Evolutionary conservation across 2,888 invertebrate genomes (phyloP), one percentile per base, ranked within the genome.

Genomic region (Drosophila atroscutellata): DNA sequence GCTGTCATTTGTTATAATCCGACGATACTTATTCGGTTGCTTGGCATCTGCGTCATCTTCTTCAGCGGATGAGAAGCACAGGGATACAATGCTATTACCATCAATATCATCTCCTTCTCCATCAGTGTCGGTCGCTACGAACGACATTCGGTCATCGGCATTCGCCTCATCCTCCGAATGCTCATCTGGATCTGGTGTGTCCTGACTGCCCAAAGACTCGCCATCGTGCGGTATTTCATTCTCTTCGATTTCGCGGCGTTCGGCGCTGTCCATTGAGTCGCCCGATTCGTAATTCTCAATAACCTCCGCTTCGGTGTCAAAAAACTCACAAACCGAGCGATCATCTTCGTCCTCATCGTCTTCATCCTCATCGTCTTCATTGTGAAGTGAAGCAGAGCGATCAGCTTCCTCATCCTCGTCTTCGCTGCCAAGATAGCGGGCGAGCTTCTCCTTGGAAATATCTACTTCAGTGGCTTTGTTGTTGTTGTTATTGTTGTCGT

Each of bases 151-250:
- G 18, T 93, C 94, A 81, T 94, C 69, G 1, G 49, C 94, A 15
- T 93, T 93, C 7, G 3, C 45, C 20, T 45, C 45, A 15, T 93
- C 89, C 8, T 94, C 87, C 2, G 37, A 50, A 15, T 66, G 92
- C 72, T 94, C 94, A 0, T 94, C 94, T 69, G 93, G 90, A 0
- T 94, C 94, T 69, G 93, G 90, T 2, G 94, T 93, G 30, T 86
- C 88, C 50, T 94, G 93, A 52, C 94, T 94, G 54, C 94, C 93
- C 68, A 95, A 89, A 3, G 94, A 94, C 90, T 94, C 94, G 2
- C 94, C 95, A 76, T 93, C 93, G 42, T 93, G 93, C 18, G 92
- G 66, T 52, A 95, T 92, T 91, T 94, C 93, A 89, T 95, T 93
- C 62, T 94, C 93, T 75, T 92, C 83, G 51, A 94, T 93, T 81